A percentile compares a stretch with the other conserved stretches of the same genome.
Conservation (phyloP, 2,113 vertebrate genomes). For the Actinemys pallida region DNA sequence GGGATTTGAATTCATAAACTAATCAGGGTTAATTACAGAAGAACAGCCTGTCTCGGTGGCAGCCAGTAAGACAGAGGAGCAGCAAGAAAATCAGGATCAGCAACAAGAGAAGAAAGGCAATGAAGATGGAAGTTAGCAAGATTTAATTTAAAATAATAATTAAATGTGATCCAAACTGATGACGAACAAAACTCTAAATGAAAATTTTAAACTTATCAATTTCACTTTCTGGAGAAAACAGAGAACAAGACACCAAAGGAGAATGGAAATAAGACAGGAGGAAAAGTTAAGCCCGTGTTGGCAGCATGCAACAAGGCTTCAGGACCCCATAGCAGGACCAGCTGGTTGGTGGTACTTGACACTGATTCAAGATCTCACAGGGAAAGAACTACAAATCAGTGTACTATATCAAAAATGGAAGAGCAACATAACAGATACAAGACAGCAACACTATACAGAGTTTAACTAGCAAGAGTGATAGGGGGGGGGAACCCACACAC, state of each 20-base stretch:
- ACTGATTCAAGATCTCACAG: not conserved
- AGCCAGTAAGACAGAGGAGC: not conserved
- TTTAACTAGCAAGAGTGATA: not conserved
- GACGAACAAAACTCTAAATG: not conserved
- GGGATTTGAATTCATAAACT: not conserved
- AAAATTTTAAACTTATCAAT: not conserved
- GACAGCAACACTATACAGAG: not conserved
- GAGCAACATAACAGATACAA: not conserved
- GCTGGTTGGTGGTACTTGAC: not conserved
- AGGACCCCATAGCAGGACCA: not conserved
- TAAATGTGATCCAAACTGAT: not conserved
- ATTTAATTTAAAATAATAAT: not conserved
- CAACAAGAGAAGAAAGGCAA: not conserved
- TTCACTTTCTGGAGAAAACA: not conserved
- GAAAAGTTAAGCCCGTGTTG: not conserved
- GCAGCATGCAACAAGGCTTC: not conserved
- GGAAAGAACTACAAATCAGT: not conserved
- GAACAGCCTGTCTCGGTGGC: not conserved
- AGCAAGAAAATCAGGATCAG: not conserved
- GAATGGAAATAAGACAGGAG: not conserved
- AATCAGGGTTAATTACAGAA: not conserved
- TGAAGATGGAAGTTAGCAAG: not conserved
- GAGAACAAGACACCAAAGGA: not conserved
- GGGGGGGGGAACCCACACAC: not conserved
- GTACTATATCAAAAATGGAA: not conserved